phyloP scores from a whole-genome alignment of 2,888 invertebrate genomes.

The Fragum sueziense region DNA sequence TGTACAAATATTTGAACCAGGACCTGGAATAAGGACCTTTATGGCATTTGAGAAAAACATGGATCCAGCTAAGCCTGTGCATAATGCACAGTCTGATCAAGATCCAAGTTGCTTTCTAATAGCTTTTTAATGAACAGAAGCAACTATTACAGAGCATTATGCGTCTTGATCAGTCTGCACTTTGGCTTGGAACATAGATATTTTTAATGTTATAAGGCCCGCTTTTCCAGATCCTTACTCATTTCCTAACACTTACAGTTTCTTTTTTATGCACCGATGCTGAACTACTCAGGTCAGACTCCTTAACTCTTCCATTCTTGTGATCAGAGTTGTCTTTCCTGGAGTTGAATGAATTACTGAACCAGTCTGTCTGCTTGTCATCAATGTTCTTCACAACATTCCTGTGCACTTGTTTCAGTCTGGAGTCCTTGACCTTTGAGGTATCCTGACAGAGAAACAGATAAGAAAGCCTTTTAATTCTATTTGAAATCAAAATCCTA shows the following conservation, averaged over 20 bases:
- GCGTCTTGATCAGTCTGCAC: not conserved
- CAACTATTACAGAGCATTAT: not conserved
- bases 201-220: not conserved
- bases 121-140: too few species aligned
- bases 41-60: too few species aligned
- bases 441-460: not conserved
- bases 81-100: too few species aligned
- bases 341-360: conserved; percentile 21
- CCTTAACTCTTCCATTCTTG: not conserved
- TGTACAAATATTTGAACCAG: too few species aligned
- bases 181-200: not conserved
- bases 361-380: conserved; percentile 19
- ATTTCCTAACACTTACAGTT: not conserved
- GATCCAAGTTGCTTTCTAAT: too few species aligned
- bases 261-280: not conserved
- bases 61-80: too few species aligned
- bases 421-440: not conserved
- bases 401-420: not conserved
- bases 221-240: not conserved
- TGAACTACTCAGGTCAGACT: not conserved
- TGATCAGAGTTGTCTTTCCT: not conserved
- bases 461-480: too few species aligned
- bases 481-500: too few species aligned
- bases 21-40: too few species aligned
- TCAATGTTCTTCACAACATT: not conserved